Base-by-base conservation (phyloP, 1,140 invertebrate species). In the Megalonaias nervosa region DNA sequence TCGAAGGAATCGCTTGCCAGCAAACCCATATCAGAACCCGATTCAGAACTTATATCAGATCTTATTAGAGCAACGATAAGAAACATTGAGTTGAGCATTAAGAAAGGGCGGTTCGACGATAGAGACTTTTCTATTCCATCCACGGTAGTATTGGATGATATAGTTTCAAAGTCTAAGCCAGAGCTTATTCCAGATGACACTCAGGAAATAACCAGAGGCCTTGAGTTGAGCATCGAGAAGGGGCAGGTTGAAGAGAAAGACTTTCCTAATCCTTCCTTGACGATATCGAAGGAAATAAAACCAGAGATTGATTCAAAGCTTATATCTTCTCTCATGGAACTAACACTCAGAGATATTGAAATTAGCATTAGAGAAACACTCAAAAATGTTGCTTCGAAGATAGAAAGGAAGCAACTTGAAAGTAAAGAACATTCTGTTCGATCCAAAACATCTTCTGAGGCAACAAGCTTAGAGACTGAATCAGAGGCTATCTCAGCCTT, bases 211-310 rank as follows among this genome's bases (percentile, higher is more conserved):
- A 31, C 69, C 0, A 66, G 57, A 21, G 67, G 74, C 48, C 31
- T 78, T 48, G 58, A 67, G 17, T 68, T 71, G 67, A 78, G 76
- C 38, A 66, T 78, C 17, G 70, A 31, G 16, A 78, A 78, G 65
- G 71, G 76, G 31, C 19, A 56, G 15, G 62, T 74, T 58, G 38
- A 48, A 48, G 11, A 61, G 9, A 12, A 48, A 48, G 38, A 48
- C 38, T 48, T 48, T 48, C 74, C 76, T 55, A 64, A 57, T 57
- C 76, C 76, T 15, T 77, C 70, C 14, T 4, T 72, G 17, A 57
- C 75, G 23, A 69, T 72, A 23, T 77, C 75, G 19, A 70, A 71
- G 11, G 70, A 77, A 48, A 6, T 4, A 48, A 67, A 60, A 21
- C 67, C 75, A 60, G 64, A 72, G 13, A 69, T 73, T 15, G 76